Conservation (phyloP, 2,113 vertebrate species). For the Gymnobelideus leadbeateri region DNA sequence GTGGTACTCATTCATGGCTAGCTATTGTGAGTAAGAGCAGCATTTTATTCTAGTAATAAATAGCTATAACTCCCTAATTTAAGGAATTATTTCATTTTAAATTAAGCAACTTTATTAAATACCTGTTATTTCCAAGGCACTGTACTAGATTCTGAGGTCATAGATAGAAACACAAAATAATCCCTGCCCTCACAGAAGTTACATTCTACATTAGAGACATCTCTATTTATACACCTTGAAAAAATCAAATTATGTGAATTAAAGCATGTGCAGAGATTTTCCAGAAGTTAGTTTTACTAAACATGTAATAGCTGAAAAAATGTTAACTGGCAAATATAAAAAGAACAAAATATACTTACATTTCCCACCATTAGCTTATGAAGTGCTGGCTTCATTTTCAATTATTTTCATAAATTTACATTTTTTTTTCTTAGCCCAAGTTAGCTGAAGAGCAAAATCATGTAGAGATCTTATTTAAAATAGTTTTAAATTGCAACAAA, state of each 20-base stretch:
- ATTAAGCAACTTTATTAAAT: background rate
- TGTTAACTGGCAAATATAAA: slow-evolving; percentile 61
- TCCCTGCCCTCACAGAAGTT: background rate
- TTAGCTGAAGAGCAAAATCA: slow-evolving; percentile 7
- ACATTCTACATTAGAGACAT: slow-evolving; percentile 45
- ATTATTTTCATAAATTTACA: background rate
- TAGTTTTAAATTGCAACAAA: slow-evolving; percentile 2
- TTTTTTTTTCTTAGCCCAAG: slow-evolving; percentile 1
- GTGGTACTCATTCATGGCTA: slow-evolving; percentile 51
- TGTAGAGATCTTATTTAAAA: background rate
- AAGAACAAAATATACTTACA: slow-evolving; percentile 60
- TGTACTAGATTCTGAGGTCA: background rate
- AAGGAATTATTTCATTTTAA: slow-evolving; percentile 52
- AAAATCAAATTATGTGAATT: slow-evolving; percentile 76
- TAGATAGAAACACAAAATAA: background rate
- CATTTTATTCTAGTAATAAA: slow-evolving; percentile 67
- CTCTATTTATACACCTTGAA: slow-evolving; percentile 68
- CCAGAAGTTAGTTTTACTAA: slow-evolving; percentile 78
- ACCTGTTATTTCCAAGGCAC: background rate
- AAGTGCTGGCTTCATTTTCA: slow-evolving; percentile 25
- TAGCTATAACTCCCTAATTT: slow-evolving; percentile 72
- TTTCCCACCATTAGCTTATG: background rate
- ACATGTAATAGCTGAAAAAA: slow-evolving; percentile 57
- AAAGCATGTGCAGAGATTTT: slow-evolving; percentile 75
- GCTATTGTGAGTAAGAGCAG: slow-evolving; percentile 67